phyloP scores from a whole-genome alignment of 2,888 invertebrate genomes.

The Limnephilus auricula region DNA sequence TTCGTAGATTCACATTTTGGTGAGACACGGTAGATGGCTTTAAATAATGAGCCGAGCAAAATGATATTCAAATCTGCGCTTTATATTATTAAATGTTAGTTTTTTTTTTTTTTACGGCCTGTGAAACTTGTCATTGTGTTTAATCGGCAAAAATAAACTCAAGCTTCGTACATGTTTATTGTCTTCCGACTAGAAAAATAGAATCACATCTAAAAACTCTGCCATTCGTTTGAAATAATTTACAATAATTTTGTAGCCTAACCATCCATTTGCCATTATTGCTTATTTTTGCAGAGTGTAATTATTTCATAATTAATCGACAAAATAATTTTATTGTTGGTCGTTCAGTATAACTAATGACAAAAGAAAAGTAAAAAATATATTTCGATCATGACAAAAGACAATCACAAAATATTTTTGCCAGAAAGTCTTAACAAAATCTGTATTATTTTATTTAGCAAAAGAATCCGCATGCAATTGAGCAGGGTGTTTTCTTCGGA shows the following conservation, averaged over 20 bases:
- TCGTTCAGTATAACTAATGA: not conserved
- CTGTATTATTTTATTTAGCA: conserved; percentile 46
- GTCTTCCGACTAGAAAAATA: not conserved
- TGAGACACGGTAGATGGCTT: not conserved
- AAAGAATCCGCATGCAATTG: conserved; percentile 18
- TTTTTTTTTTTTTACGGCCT: not conserved
- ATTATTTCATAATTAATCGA: not conserved
- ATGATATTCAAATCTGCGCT: not conserved
- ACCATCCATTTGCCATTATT: not conserved
- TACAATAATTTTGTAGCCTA: not conserved
- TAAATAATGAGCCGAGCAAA: not conserved
- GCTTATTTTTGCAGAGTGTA: not conserved
- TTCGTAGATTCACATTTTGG: not conserved
- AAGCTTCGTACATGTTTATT: not conserved
- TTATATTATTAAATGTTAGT: not conserved
- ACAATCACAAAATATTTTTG: not conserved
- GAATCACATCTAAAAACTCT: not conserved
- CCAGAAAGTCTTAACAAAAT: not conserved
- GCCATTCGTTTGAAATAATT: not conserved
- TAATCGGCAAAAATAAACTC: not conserved
- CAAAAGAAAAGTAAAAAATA: not conserved
- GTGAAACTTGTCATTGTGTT: not conserved
- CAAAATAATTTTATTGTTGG: not conserved
- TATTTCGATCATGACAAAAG: not conserved
- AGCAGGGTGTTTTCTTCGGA: conserved; percentile 38